Base-by-base conservation (phyloP, 1,140 invertebrate species). In the Lepidurus couesii region DNA sequence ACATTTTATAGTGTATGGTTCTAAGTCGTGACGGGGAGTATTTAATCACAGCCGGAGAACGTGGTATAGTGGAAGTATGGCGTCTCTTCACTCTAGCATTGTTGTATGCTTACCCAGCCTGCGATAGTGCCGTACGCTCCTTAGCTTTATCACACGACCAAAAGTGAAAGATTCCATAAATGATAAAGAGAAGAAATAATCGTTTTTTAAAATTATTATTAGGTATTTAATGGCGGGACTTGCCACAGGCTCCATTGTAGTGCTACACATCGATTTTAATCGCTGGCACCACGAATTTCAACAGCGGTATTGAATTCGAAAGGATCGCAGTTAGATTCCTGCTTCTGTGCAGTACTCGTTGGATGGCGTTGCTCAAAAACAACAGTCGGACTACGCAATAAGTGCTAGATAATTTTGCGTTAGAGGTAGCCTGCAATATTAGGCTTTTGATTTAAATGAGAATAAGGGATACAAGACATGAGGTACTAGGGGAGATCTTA, bases 211-310 rank as follows among this genome's bases (percentile, higher is more conserved):
- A 78, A 83, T 80, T 82, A 75, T 82, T 89, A 88, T 53, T 84
- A 98, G 97, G 85, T 98, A 98, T 87, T 87, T 99, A 75, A 87
- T 99, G 81, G 97, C 96, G 81, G 98, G 98, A 80, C 86, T 99
- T 42, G 94, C 96, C 24, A 97, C 97, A 81, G 98, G 98, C 47
- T 97, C 97, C 24, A 92, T 99, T 78, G 94, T 99, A 73, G 96
- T 99, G 81, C 98, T 99, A 87, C 97, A 99, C 88, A 98, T 99
- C 84, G 97, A 99, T 86, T 99, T 99, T 88, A 99, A 99, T 87
- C 90, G 96, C 84, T 99, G 97, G 97, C 97, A 99, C 86, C 97
- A 98, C 84, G 97, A 99, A 87, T 98, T 96, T 86, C 95, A 97
- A 84, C 94, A 96, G 86, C 90, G 86, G 11, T 87, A 87, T 79